These are phyloP conservation scores for Bombus turneri DNA, from an alignment of 1,140 invertebrate genomes.

Conservation along the genomic window DNA sequence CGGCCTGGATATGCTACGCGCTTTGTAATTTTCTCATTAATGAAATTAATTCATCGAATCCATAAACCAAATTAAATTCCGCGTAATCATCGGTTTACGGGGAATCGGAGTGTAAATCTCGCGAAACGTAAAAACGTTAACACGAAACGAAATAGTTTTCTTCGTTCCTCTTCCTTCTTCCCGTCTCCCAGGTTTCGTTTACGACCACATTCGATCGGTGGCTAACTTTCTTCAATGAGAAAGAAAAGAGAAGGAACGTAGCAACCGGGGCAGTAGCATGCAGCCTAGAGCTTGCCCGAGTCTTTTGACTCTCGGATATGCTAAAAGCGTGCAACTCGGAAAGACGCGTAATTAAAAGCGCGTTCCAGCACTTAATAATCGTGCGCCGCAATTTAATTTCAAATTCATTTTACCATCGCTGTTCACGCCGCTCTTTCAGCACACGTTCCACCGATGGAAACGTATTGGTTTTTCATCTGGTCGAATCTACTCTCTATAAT, in stretches of 20 bases:
- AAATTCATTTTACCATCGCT: slow-evolving; percentile 45
- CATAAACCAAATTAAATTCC: slow-evolving; percentile 37
- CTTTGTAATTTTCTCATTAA: slow-evolving; percentile 29
- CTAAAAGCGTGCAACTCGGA: slow-evolving; percentile 12
- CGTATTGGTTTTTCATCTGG: slow-evolving; percentile 30
- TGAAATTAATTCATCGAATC: slow-evolving; percentile 38
- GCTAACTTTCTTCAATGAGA: neutral
- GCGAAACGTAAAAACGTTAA: neutral
- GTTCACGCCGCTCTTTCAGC: slow-evolving; percentile 4
- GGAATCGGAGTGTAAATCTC: no score
- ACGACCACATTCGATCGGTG: slow-evolving; percentile 14
- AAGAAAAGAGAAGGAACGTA: neutral
- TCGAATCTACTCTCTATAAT: neutral
- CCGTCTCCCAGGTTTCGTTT: neutral
- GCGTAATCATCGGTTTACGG: slow-evolving; percentile 17
- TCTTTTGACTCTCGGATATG: slow-evolving; percentile 26
- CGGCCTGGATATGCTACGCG: neutral
- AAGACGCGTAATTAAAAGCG: slow-evolving; percentile 61
- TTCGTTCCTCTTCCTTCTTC: no score
- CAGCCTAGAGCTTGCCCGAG: neutral
- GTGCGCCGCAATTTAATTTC: slow-evolving; percentile 55
- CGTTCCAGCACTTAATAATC: slow-evolving; percentile 55
- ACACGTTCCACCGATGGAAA: neutral
- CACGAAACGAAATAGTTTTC: neutral
- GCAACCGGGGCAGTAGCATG: neutral